Evolutionary conservation across 2,888 invertebrate genomes (phyloP).

Genomic region (Acanthacorydalis orientalis): DNA sequence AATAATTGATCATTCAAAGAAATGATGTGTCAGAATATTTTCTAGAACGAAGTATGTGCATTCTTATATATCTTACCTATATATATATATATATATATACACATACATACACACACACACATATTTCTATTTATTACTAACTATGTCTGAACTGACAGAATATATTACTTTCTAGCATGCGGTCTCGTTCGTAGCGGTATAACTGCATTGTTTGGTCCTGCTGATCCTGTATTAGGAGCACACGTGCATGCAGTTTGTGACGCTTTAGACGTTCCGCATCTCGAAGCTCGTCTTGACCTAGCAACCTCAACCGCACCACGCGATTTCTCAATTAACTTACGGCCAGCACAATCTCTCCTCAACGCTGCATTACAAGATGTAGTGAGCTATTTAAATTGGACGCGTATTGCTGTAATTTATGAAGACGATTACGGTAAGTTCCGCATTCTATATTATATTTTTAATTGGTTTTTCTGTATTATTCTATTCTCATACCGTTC

Average conservation of each 20-base stretch:
- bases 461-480: neutral
- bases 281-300: conserved; percentile 49
- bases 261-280: conserved; percentile 62
- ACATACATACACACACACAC: too few relatives aligned
- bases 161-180: conserved; percentile 39
- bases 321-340: conserved; percentile 62
- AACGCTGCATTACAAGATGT: conserved; percentile 60
- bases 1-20: too few relatives aligned
- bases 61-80: too few relatives aligned
- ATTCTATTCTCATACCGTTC: conserved; percentile 2
- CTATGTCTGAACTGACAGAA: neutral
- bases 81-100: too few relatives aligned
- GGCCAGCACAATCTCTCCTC: conserved; percentile 55
- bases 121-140: too few relatives aligned
- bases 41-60: too few relatives aligned
- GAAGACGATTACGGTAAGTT: conserved; percentile 55
- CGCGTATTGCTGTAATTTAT: conserved; percentile 60
- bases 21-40: too few relatives aligned
- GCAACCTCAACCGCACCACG: conserved; percentile 31
- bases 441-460: neutral
- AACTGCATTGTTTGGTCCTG: conserved; percentile 64
- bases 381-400: conserved; percentile 65
- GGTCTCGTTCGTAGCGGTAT: conserved; percentile 51
- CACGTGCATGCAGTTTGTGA: conserved; percentile 71
- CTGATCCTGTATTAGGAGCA: conserved; percentile 49